Conservation (phyloP, 2,113 vertebrate genomes). For the Cyrtonyx montezumae region DNA sequence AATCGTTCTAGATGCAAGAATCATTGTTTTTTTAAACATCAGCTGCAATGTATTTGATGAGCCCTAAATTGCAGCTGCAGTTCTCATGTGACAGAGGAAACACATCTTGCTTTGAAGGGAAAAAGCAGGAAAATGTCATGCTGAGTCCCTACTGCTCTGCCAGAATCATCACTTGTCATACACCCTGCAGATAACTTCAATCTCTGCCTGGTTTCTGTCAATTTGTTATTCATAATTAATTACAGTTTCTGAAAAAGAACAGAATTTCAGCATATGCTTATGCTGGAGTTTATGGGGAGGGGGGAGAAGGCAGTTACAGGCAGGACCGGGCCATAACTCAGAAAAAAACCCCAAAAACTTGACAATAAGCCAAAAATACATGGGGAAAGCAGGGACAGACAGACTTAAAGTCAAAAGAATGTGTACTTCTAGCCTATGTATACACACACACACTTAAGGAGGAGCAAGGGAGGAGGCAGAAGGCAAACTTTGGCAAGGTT, state of each 20-base stretch:
- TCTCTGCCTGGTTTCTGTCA: neutral
- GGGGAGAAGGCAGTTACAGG: neutral
- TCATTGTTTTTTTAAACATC: neutral
- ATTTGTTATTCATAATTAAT: neutral
- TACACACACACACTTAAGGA: neutral
- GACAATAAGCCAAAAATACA: neutral
- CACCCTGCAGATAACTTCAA: neutral
- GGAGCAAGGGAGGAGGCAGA: neutral
- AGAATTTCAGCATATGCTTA: neutral
- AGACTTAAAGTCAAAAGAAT: neutral
- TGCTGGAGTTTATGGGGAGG: neutral
- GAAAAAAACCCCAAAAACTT: neutral
- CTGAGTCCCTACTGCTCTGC: neutral
- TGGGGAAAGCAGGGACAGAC: neutral
- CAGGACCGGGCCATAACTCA: neutral
- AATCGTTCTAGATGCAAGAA: neutral
- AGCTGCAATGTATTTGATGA: neutral
- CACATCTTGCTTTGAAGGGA: neutral
- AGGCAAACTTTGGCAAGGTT: slow-evolving; percentile 43
- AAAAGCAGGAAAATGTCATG: neutral
- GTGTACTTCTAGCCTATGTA: neutral
- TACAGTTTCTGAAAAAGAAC: neutral
- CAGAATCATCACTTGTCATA: neutral
- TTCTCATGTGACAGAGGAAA: neutral
- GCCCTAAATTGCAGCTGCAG: neutral